A percentile compares a stretch with the other conserved stretches of the same genome.
Conservation (phyloP, 1,140 invertebrate genomes). For the Paracyclopina nana region DNA sequence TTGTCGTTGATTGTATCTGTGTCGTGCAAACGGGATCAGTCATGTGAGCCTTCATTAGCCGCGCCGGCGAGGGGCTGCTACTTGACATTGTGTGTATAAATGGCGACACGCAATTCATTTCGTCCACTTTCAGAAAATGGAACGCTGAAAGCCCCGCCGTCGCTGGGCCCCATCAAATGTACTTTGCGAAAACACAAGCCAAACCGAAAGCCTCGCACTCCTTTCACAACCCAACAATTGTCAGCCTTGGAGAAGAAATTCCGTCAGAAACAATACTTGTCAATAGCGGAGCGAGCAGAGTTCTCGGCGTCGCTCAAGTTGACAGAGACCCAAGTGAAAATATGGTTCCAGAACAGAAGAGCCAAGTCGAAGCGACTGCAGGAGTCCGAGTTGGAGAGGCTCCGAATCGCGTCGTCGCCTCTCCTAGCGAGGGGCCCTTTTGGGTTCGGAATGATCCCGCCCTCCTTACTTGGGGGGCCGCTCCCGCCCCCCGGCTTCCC, state of each 20-base stretch:
- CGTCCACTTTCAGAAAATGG: background rate
- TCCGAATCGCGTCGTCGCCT: slow-evolving; percentile 24
- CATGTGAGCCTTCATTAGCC: too few species aligned
- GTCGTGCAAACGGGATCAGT: too few species aligned
- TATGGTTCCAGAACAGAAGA: slow-evolving; percentile 90
- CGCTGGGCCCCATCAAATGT: slow-evolving; percentile 2
- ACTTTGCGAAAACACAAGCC: slow-evolving; percentile 72
- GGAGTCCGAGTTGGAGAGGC: slow-evolving; percentile 76
- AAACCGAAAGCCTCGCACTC: slow-evolving; percentile 87
- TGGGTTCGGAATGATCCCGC: too few species aligned
- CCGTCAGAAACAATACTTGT: slow-evolving; percentile 82
- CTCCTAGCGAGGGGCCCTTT: too few species aligned
- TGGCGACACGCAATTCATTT: too few species aligned
- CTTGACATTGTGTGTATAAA: too few species aligned
- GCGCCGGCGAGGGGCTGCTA: too few species aligned
- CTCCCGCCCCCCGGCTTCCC: too few species aligned
- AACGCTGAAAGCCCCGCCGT: background rate
- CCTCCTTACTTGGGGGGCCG: too few species aligned
- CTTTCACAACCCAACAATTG: slow-evolving; percentile 89
- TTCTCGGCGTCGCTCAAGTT: slow-evolving; percentile 79
- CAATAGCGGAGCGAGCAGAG: slow-evolving; percentile 86
- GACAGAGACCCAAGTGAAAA: slow-evolving; percentile 92
- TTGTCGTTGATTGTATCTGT: too few species aligned
- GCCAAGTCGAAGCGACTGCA: slow-evolving; percentile 85
- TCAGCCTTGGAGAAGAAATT: slow-evolving; percentile 88